Base-by-base conservation (phyloP, 2,888 invertebrate genomes). In the Cantharis rufa region DNA sequence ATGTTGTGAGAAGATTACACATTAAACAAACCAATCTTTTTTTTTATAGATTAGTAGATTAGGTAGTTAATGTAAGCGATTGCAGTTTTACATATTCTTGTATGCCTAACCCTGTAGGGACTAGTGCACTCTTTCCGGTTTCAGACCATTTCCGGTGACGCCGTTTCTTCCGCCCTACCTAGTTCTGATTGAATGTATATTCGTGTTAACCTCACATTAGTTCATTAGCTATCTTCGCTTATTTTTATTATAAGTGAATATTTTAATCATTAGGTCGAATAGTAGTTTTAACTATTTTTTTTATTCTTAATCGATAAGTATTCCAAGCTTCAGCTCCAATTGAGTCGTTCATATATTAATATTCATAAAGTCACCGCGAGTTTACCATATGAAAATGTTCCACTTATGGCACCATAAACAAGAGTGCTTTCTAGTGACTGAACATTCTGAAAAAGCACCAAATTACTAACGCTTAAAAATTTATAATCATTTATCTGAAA, bases 141-240 rank as follows among this genome's bases (percentile, higher is more conserved):
- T 84, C 84, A 84, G 84, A 81, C 82, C 82, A 83, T 82, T 86
- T 86, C 85, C 85, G 83, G 84, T 83, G 82, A 83, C 83, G 83
- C 83, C 84, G 69, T 71, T 83, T 83, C 83, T 84, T 84, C 84
- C 85, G 83, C 84, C 84, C 72, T 76, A 76, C 76, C 83, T 83
- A 80, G 76, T 81, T 77, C 84, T 84, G 84, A 85, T 85, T 84
- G 84, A 85, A 85, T 85, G 84, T 84, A 84, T 84, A 83, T 85
- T 84, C 85, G 85, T 85, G 85, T 84, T 84, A 84, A 80, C 81
- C 82, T 80, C 82, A 82, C 84, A 84, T 85, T 85, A 84, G 82
- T 85, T 85, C 84, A 83, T 77, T 81, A 83, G 83, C 82, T 83
- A 83, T 84, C 84, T 82, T 78, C 80, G 72, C 70, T 69, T 75